Evolutionary conservation across 2,113 vertebrate genomes (phyloP).

Genomic region (Copsychus sechellarum): DNA sequence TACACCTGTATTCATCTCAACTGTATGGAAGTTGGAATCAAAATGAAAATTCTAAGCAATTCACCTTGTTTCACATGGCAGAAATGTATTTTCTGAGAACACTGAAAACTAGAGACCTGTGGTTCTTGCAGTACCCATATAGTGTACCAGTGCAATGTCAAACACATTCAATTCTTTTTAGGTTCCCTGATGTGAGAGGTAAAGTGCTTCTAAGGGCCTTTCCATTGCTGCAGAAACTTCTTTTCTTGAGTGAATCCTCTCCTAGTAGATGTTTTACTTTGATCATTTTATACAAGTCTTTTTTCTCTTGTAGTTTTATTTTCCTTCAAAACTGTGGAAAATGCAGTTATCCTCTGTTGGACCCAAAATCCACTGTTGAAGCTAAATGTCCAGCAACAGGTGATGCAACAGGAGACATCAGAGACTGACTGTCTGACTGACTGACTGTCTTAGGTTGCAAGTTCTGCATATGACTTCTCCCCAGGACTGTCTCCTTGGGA

Average conservation of each 20-base stretch:
- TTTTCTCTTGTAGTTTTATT: neutral
- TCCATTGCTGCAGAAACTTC: neutral
- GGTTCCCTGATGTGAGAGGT: neutral
- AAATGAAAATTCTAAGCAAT: neutral
- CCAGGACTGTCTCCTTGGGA: neutral
- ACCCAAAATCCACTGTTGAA: neutral
- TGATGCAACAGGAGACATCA: neutral
- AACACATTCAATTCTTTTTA: neutral
- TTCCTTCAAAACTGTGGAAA: neutral
- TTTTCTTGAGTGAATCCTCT: neutral
- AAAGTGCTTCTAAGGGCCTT: neutral
- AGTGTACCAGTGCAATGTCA: neutral
- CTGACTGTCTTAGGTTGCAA: neutral
- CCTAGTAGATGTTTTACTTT: neutral
- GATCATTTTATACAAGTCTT: neutral
- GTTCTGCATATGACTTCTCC: neutral
- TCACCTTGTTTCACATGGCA: neutral
- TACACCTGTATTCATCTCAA: neutral
- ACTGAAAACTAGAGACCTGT: neutral
- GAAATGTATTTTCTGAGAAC: neutral
- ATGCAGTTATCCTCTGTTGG: neutral
- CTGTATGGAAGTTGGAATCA: neutral
- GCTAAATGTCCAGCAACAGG: neutral
- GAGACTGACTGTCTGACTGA: neutral
- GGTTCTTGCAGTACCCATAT: neutral